Percentiles rank a stretch among this genome's conserved stretches.
phyloP scores from a whole-genome alignment of 1,140 invertebrate genomes.

The Uloborus diversus region DNA sequence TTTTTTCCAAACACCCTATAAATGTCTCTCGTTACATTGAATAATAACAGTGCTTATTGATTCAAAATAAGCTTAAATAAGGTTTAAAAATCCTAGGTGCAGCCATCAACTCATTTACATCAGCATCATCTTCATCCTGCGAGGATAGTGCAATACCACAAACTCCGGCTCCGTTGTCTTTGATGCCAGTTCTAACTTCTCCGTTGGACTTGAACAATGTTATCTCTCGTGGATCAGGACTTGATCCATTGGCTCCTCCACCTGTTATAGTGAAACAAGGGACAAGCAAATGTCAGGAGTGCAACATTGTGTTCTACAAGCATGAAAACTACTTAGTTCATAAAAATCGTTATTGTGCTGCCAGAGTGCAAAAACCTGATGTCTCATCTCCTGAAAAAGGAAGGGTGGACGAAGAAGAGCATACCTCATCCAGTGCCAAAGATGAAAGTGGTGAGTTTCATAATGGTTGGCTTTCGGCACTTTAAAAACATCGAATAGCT shows the following conservation, averaged over 20 bases:
- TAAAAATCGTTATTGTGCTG: slow-evolving; percentile 93
- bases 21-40: too few relatives aligned
- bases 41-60: too few relatives aligned
- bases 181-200: slow-evolving; percentile 2
- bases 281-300: slow-evolving; percentile 91
- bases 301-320: slow-evolving; percentile 96
- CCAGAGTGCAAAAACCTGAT: slow-evolving; percentile 64
- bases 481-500: too few relatives aligned
- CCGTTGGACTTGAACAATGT: slow-evolving; percentile 8
- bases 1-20: too few relatives aligned
- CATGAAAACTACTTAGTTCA: slow-evolving; percentile 94
- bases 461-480: too few relatives aligned
- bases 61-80: too few relatives aligned
- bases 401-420: neutral
- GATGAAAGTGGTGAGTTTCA: slow-evolving; percentile 29
- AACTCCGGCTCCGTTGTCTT: neutral
- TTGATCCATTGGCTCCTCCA: slow-evolving; percentile 51
- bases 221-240: neutral
- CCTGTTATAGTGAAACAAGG: slow-evolving; percentile 69
- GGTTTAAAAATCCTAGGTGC: neutral
- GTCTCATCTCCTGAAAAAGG: slow-evolving; percentile 5
- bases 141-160: neutral
- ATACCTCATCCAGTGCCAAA: neutral
- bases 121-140: slow-evolving; percentile 19
- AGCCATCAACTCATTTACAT: neutral